Evolutionary conservation across 2,888 invertebrate genomes (phyloP), one percentile per base, ranked within the genome.

Genomic region (Epinotia demarniana): DNA sequence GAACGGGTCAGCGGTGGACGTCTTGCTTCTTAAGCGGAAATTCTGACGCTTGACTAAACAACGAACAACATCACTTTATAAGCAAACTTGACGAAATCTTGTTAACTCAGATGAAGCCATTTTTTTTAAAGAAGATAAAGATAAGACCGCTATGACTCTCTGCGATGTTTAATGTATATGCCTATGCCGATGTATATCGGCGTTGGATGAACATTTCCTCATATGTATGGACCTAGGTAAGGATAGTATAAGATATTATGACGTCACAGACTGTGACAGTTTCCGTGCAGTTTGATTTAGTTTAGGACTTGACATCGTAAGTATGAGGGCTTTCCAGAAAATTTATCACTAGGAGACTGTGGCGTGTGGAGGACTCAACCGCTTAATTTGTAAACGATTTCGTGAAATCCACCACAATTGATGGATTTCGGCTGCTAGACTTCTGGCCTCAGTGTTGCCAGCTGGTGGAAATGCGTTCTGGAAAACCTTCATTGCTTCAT

Each of bases 231-330:
- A 55, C 62, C 62, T 67, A 70, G 60, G 53, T 75, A 69, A 70
- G 63, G n/a, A 53, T 67, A 43, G 58, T 46, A 23, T 69, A 69
- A 69, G 58, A 69, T 69, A 68, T 68, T 68, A 46, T 69, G 27
- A 60, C 11, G 58, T 60, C 43, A 46, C 13, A 19, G 2, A 19
- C 39, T 27, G 58, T 66, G 46, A n/a, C 49, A 53, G 27, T 27
- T 18, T 67, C 55, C 18, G 19, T 46, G 67, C 39, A 39, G 33
- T 55, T 33, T 64, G 46, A 9, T 53, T 66, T 55, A 67, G 18
- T 53, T 66, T n/a, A 66, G 13, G 53, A 53, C 27, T 9, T 46
- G 23, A 64, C 13, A 23, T 49, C 16, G 1, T n/a, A 33, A 33
- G 33, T 33, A 39, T 39, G 39, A 39, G 39, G 39, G 39, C 8